phyloP scores from a whole-genome alignment of 2,797 vertebrate genomes.

The Epinephelus malabaricus region DNA sequence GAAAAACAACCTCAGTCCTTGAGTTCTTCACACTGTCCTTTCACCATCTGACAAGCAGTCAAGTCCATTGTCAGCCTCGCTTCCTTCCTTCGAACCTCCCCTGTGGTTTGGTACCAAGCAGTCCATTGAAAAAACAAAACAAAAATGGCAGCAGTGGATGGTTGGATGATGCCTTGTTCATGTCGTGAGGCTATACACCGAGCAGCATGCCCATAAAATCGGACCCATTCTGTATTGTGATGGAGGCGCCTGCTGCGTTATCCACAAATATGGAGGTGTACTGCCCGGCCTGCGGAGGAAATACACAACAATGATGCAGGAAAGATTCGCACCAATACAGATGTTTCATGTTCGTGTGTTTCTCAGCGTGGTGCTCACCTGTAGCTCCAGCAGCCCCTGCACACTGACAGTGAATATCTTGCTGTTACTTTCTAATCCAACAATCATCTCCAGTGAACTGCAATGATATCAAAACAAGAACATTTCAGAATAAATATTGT shows the following conservation, averaged over 20 bases:
- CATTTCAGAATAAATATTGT: constrained; percentile 10
- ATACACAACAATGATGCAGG: not conserved
- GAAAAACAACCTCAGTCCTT: constrained; percentile 65
- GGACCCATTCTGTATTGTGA: constrained; percentile 93
- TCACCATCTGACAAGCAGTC: constrained; percentile 61
- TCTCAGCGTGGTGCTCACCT: constrained; percentile 84
- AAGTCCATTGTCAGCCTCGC: constrained; percentile 58
- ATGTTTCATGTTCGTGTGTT: not conserved
- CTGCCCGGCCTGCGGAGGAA: constrained; percentile 89
- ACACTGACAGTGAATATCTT: constrained; percentile 93
- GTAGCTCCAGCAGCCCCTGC: constrained; percentile 94
- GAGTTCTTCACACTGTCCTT: constrained; percentile 70
- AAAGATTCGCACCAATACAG: not conserved
- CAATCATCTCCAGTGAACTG: constrained; percentile 95
- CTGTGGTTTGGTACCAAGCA: constrained; percentile 61
- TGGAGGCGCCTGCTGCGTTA: constrained; percentile 90
- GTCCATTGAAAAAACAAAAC: constrained; percentile 53
- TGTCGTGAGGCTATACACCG: constrained; percentile 84
- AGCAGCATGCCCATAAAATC: constrained; percentile 96
- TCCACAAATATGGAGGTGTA: constrained; percentile 97
- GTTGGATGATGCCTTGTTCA: constrained; percentile 36
- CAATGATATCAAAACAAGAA: constrained; percentile 25
- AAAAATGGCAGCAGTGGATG: constrained; percentile 38
- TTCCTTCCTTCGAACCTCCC: constrained; percentile 61
- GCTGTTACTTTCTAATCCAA: constrained; percentile 95